Conservation (phyloP, 2,113 vertebrate genomes). For the Sceloporus undulatus region DNA sequence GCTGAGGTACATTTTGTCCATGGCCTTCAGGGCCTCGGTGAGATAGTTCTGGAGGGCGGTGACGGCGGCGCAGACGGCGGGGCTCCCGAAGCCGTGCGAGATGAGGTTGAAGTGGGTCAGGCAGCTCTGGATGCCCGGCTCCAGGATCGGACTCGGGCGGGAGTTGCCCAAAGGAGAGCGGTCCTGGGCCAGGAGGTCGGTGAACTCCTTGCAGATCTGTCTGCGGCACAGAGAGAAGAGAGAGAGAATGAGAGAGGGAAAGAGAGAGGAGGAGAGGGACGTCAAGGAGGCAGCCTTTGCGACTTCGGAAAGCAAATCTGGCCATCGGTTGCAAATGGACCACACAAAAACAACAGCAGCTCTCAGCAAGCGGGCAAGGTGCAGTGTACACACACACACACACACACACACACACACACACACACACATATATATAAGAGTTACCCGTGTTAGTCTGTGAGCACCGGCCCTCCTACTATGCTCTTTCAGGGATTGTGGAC, state of each 20-base stretch:
- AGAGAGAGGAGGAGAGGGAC: neutral
- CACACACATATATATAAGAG: too few relatives aligned
- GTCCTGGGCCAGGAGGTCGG: constrained; percentile 99
- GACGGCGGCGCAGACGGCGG: constrained; percentile 95
- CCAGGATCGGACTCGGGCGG: constrained; percentile 96
- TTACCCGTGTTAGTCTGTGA: too few relatives aligned
- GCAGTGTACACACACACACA: too few relatives aligned
- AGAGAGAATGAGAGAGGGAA: constrained; percentile 51
- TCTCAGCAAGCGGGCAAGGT: neutral
- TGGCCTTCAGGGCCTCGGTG: constrained; percentile 99
- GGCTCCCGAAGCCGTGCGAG: constrained; percentile 98
- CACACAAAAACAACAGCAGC: too few relatives aligned
- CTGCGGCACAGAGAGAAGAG: constrained; percentile 81
- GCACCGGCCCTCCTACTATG: too few relatives aligned
- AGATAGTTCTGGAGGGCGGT: constrained; percentile 99
- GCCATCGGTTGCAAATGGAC: too few relatives aligned
- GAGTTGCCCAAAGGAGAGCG: constrained; percentile 98
- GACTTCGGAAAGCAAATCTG: too few relatives aligned
- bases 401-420: accelerated
- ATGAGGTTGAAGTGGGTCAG: constrained; percentile 99
- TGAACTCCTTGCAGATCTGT: constrained; percentile 99
- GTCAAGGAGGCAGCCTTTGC: constrained; percentile 57
- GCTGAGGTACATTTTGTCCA: constrained; percentile 99
- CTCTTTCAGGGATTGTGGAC: too few relatives aligned
- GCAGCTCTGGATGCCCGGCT: constrained; percentile 99